A percentile compares a stretch with the other conserved stretches of the same genome.
Conservation (phyloP, 1,140 invertebrate species). For the Eriosoma lanigerum region DNA sequence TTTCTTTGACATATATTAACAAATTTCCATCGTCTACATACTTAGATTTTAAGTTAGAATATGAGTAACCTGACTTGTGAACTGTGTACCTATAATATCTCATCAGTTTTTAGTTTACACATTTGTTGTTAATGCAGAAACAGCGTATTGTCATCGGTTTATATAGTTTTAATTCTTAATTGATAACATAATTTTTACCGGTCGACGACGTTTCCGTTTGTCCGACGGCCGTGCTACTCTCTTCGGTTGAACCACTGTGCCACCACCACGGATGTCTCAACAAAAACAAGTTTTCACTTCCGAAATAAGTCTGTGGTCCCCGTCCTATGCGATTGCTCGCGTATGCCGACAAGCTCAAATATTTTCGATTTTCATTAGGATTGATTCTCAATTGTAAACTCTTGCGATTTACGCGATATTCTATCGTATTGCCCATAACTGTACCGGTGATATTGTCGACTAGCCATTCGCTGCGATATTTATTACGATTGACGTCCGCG, state of each 20-base stretch:
- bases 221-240: background rate
- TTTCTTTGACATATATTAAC: too few relatives aligned
- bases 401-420: constrained; percentile 4
- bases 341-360: constrained; percentile 33
- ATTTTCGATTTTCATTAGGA: background rate
- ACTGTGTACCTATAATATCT: too few relatives aligned
- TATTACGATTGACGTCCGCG: background rate
- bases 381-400: background rate
- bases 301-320: background rate
- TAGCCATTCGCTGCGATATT: background rate
- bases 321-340: constrained; percentile 26
- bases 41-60: too few relatives aligned
- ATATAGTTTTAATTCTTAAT: too few relatives aligned
- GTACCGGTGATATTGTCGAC: constrained; percentile 14
- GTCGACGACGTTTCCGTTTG: background rate
- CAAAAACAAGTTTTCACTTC: background rate
- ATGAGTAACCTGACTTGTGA: too few relatives aligned
- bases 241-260: background rate
- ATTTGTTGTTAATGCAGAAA: too few relatives aligned
- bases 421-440: background rate
- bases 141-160: too few relatives aligned
- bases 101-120: too few relatives aligned
- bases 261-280: constrained; percentile 40
- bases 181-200: background rate
- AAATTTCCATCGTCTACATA: too few relatives aligned